phyloP scores from a whole-genome alignment of 2,888 invertebrate species.

The Argynnis bischoffii region DNA sequence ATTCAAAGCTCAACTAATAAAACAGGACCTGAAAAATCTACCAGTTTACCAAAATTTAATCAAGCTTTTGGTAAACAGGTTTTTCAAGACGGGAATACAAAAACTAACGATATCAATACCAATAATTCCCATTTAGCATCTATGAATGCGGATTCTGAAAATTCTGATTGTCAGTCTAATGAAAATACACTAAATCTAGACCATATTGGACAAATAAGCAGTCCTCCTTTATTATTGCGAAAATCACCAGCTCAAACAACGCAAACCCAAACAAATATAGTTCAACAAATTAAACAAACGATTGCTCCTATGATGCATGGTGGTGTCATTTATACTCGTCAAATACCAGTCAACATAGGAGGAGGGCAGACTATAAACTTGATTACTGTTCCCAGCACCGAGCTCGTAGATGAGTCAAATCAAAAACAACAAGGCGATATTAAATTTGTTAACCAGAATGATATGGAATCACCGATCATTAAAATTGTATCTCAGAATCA shows the following conservation, averaged over 20 bases:
- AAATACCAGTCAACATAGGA: slow-evolving; percentile 85
- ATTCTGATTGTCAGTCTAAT: slow-evolving; percentile 55
- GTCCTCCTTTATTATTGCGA: slow-evolving; percentile 67
- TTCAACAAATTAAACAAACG: slow-evolving; percentile 77
- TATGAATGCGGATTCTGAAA: slow-evolving; percentile 50
- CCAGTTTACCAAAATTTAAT: slow-evolving; percentile 88
- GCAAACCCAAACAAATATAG: slow-evolving; percentile 56
- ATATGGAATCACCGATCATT: slow-evolving; percentile 72
- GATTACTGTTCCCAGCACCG: slow-evolving; percentile 78
- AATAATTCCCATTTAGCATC: slow-evolving; percentile 54
- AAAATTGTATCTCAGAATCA: slow-evolving; percentile 73
- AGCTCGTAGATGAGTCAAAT: slow-evolving; percentile 65
- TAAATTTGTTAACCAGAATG: slow-evolving; percentile 55
- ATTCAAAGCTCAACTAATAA: slow-evolving; percentile 72
- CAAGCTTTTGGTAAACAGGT: slow-evolving; percentile 90
- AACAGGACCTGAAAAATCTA: slow-evolving; percentile 65
- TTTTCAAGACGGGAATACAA: slow-evolving; percentile 75
- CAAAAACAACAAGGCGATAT: slow-evolving; percentile 65
- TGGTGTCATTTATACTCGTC: slow-evolving; percentile 87
- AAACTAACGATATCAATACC: slow-evolving; percentile 56
- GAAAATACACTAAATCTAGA: slow-evolving; percentile 67
- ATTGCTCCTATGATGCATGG: slow-evolving; percentile 83
- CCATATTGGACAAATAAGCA: slow-evolving; percentile 64
- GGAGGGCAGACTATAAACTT: slow-evolving; percentile 83
- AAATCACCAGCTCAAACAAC: slow-evolving; percentile 60